Conservation (phyloP, 2,888 invertebrate species). For the Tetramorium bicarinatum region DNA sequence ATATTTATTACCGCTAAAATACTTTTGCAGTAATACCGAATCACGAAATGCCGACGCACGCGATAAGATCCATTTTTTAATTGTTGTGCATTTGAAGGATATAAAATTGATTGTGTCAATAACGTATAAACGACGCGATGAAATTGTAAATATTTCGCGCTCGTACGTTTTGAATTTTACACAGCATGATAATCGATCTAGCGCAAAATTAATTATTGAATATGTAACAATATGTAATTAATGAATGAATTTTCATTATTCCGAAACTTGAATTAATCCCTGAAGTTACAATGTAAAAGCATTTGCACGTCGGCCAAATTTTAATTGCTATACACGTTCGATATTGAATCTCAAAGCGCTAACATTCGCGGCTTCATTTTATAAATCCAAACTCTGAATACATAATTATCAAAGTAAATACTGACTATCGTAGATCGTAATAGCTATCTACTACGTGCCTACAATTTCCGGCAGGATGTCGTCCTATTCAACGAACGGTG, state of each 20-base stretch:
- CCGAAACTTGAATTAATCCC: neutral
- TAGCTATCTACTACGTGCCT: neutral
- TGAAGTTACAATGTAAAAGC: neutral
- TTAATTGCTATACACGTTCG: neutral
- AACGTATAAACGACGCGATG: neutral
- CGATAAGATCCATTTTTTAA: neutral
- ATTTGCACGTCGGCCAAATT: neutral
- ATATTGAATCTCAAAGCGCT: neutral
- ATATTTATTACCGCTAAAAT: conserved; percentile 20
- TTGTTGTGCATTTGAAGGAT: neutral
- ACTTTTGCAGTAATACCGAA: conserved; percentile 4
- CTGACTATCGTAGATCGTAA: neutral
- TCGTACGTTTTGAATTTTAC: neutral
- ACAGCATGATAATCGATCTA: neutral
- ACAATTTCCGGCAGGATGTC: neutral
- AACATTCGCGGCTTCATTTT: neutral
- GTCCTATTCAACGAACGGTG: conserved; percentile 11
- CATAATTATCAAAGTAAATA: conserved; percentile 19
- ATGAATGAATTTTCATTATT: conserved; percentile 13
- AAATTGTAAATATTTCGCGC: conserved; percentile 1
- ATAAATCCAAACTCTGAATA: conserved; percentile 23
- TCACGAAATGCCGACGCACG: conserved; percentile 4
- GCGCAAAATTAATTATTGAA: neutral
- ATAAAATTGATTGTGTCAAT: conserved; percentile 13
- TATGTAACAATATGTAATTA: neutral